Conservation (phyloP, 2,888 invertebrate species). For the Drosophila nr. fundita region DNA sequence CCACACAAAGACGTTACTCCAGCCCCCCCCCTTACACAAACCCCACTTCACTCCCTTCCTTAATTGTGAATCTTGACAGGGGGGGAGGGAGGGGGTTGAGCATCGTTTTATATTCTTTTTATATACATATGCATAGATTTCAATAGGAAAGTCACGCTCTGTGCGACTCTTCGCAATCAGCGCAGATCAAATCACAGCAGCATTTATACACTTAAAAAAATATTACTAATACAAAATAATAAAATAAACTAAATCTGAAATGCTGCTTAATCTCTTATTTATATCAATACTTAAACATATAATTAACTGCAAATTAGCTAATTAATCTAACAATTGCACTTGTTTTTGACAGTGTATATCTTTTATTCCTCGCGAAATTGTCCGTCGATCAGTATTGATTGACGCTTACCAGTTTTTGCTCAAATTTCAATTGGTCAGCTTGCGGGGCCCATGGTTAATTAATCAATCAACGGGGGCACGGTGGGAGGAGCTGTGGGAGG, state of each 20-base stretch:
- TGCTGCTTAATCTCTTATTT: neutral
- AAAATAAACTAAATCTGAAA: neutral
- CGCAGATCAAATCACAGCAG: conserved; percentile 45
- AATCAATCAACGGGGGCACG: conserved; percentile 10
- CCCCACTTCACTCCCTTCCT: neutral
- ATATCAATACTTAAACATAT: neutral
- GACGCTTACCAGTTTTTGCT: conserved; percentile 30
- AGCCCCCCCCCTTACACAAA: neutral
- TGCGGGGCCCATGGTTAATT: conserved; percentile 30
- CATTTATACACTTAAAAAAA: neutral
- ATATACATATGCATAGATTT: conserved; percentile 37
- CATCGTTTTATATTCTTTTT: neutral
- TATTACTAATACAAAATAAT: neutral
- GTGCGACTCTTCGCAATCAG: conserved; percentile 42
- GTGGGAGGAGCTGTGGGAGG: neutral
- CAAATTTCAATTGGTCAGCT: conserved; percentile 64
- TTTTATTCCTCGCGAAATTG: neutral
- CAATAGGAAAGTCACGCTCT: conserved; percentile 50
- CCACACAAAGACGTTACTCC: neutral
- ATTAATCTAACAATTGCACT: neutral
- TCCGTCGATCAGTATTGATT: conserved; percentile 58
- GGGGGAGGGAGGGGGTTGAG: neutral
- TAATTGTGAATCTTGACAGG: conserved; percentile 18
- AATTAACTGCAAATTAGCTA: neutral
- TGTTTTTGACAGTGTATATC: neutral